Evolutionary conservation across 2,888 invertebrate species (phyloP).

Genomic region (Polydrusus tereticollis): DNA sequence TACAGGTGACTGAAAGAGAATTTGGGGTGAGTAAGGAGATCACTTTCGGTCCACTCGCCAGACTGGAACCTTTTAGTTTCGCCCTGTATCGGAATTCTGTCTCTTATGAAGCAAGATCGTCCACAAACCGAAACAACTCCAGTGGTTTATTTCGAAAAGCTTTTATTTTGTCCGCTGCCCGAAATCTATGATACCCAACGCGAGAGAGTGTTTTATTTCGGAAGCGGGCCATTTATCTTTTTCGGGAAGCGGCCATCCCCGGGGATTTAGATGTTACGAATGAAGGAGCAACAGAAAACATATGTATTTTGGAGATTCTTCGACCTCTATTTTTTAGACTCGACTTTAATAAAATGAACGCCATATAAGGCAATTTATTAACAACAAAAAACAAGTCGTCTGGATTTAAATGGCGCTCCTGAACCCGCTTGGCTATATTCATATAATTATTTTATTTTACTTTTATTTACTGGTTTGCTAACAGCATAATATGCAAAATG

Average conservation of each 20-base stretch:
- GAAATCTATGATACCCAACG: slow-evolving; percentile 36
- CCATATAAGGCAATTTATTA: background rate
- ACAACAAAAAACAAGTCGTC: background rate
- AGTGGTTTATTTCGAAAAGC: slow-evolving; percentile 22
- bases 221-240: slow-evolving; percentile 21
- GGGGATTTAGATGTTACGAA: slow-evolving; percentile 44
- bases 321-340: slow-evolving; percentile 1
- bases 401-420: too few relatives aligned
- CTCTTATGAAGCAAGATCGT: background rate
- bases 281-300: slow-evolving; percentile 43
- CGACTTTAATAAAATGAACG: slow-evolving; percentile 5
- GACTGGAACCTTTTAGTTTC: background rate
- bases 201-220: slow-evolving; percentile 39
- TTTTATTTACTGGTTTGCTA: background rate
- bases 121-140: background rate
- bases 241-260: slow-evolving; percentile 25
- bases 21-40: too few relatives aligned
- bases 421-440: background rate
- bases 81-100: background rate
- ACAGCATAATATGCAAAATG: background rate
- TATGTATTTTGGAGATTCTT: slow-evolving; percentile 35
- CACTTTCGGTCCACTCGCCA: too few relatives aligned
- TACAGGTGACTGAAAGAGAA: too few relatives aligned
- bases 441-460: background rate
- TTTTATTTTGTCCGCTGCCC: slow-evolving; percentile 31